Conservation (phyloP, 2,797 vertebrate species). For the Halcyon leucocephala region DNA sequence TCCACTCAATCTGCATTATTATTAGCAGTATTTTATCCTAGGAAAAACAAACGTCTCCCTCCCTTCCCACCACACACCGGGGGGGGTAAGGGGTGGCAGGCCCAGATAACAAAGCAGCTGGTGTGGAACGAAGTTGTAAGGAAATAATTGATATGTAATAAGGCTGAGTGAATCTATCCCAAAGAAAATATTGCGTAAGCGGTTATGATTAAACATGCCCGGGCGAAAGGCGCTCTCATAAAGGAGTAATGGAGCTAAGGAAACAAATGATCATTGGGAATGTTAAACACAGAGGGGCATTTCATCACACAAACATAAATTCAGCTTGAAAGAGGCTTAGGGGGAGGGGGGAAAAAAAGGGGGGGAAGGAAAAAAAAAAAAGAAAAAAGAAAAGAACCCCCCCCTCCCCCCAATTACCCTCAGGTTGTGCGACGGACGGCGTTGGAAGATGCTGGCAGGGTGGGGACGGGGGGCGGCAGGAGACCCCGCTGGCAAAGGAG, state of each 20-base stretch:
- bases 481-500: not conserved
- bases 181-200: constrained; percentile 78
- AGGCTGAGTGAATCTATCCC: constrained; percentile 69
- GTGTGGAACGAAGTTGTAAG: constrained; percentile 38
- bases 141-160: constrained; percentile 72
- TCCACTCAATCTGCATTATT: constrained; percentile 44
- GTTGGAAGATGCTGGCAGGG: constrained; percentile 45
- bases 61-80: constrained; percentile 16
- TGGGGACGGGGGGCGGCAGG: not conserved
- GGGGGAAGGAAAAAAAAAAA: not conserved
- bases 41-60: constrained; percentile 66
- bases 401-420: not conserved
- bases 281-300: constrained; percentile 76
- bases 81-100: not conserved
- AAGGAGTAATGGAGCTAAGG: constrained; percentile 65
- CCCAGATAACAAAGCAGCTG: constrained; percentile 59
- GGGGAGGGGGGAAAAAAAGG: fast-evolving
- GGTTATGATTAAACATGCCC: constrained; percentile 72
- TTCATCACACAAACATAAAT: constrained; percentile 75
- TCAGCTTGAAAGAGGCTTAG: constrained; percentile 62
- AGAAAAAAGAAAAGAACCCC: not conserved
- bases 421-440: not conserved
- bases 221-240: constrained; percentile 65
- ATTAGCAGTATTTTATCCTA: constrained; percentile 63
- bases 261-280: constrained; percentile 72